These are phyloP conservation scores for Tenthredo amoena DNA, from an alignment of 2,888 invertebrate species.

Conservation along the genomic window DNA sequence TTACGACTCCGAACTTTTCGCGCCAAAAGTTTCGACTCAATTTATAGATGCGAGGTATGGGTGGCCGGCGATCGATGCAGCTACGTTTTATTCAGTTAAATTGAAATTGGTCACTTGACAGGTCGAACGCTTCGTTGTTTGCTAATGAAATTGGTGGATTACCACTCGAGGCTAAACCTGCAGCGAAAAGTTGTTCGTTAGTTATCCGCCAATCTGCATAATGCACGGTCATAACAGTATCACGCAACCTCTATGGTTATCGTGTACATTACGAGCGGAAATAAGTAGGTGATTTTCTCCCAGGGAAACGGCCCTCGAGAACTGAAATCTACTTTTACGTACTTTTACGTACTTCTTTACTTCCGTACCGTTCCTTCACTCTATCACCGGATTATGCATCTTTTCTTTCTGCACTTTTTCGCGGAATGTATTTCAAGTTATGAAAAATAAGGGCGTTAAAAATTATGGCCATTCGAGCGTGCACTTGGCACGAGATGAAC, in stretches of 20 bases:
- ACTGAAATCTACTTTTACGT: conserved; percentile 38
- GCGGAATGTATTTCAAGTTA: background rate
- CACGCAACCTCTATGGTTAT: conserved; percentile 48
- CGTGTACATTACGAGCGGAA: conserved; percentile 41
- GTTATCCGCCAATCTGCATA: conserved; percentile 51
- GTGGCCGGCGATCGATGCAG: conserved; percentile 5
- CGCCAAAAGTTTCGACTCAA: conserved; percentile 33
- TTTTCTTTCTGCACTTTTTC: conserved; percentile 17
- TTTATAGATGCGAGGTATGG: conserved; percentile 29
- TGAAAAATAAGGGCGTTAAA: background rate
- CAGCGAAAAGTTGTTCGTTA: conserved; percentile 46
- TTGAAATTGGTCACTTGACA: conserved; percentile 46
- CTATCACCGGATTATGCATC: conserved; percentile 12
- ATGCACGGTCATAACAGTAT: conserved; percentile 45
- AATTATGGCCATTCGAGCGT: background rate
- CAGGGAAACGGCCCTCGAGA: conserved; percentile 20
- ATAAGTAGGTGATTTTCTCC: conserved; percentile 49
- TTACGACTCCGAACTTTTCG: conserved; percentile 16
- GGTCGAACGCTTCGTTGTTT: conserved; percentile 37
- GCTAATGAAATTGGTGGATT: conserved; percentile 44
- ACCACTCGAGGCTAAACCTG: conserved; percentile 16
- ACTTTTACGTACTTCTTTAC: conserved; percentile 21
- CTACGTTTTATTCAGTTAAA: conserved; percentile 41
- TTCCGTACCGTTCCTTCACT: conserved; percentile 11
- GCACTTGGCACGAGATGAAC: background rate